These are phyloP conservation scores for Bugulina stolonifera DNA, from an alignment of 2,888 invertebrate genomes.

Conservation along the genomic window DNA sequence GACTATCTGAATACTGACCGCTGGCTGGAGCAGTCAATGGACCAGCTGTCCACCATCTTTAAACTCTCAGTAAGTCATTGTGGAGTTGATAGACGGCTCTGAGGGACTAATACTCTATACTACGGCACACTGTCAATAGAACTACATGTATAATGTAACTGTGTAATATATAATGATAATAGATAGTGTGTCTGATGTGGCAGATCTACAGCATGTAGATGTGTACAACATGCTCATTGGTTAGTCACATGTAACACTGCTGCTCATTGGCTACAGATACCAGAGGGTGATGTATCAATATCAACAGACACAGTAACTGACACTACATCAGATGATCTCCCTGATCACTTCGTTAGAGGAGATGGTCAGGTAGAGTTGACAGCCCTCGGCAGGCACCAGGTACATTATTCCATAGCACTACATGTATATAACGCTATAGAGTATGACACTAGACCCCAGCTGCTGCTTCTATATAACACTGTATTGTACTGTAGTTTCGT, in stretches of 20 bases:
- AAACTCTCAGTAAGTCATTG: not conserved
- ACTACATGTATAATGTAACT: too few relatives aligned
- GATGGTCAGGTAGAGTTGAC: slow-evolving; percentile 1
- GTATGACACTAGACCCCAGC: too few relatives aligned
- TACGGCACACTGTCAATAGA: too few relatives aligned
- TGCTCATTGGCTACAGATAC: not conserved
- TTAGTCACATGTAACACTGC: not conserved
- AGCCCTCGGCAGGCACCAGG: slow-evolving; percentile 16
- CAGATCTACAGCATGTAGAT: too few relatives aligned
- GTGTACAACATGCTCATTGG: not conserved
- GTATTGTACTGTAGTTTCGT: too few relatives aligned
- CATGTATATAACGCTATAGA: too few relatives aligned
- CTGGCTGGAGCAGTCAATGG: not conserved
- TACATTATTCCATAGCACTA: too few relatives aligned
- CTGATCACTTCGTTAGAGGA: not conserved
- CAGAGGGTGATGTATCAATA: not conserved
- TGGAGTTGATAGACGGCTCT: too few relatives aligned
- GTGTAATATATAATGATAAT: too few relatives aligned
- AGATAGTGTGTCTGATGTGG: too few relatives aligned
- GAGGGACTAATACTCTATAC: too few relatives aligned
- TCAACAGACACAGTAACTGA: not conserved
- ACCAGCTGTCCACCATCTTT: not conserved
- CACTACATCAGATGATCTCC: not conserved
- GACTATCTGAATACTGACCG: not conserved
- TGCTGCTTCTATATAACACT: too few relatives aligned